Evolutionary conservation across 2,113 vertebrate species (phyloP).

Genomic region (Oenanthe melanoleuca): DNA sequence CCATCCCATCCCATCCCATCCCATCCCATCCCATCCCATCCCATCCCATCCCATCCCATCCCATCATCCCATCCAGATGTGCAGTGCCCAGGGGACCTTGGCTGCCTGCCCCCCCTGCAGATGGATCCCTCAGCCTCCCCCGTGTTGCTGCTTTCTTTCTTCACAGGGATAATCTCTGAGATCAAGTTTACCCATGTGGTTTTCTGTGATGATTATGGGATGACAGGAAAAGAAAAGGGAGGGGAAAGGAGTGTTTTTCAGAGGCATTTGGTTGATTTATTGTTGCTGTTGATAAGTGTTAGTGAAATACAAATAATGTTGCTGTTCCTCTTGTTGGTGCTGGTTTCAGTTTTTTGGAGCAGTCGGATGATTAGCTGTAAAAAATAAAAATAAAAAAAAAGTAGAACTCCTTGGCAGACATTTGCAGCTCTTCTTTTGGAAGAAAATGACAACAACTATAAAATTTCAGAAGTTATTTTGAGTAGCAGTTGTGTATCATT

Average conservation of each 20-base stretch:
- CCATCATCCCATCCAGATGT: too few relatives aligned
- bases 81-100: too few relatives aligned
- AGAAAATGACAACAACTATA: slow-evolving; percentile 24
- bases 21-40: neutral
- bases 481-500: neutral
- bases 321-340: neutral
- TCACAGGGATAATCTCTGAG: too few relatives aligned
- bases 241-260: neutral
- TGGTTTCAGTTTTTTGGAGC: slow-evolving; percentile 23
- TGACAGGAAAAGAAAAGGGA: neutral
- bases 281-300: neutral
- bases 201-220: neutral
- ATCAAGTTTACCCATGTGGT: neutral
- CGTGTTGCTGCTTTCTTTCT: too few relatives aligned
- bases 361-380: neutral
- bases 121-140: too few relatives aligned
- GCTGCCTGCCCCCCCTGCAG: too few relatives aligned
- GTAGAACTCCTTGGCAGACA: neutral
- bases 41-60: too few relatives aligned
- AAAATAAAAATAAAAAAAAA: neutral
- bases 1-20: neutral
- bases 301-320: neutral
- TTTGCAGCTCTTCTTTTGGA: slow-evolving; percentile 22
- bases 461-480: slow-evolving; percentile 28
- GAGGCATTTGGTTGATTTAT: neutral